phyloP scores from a whole-genome alignment of 2,797 vertebrate species.

The Gymnocypris eckloni region DNA sequence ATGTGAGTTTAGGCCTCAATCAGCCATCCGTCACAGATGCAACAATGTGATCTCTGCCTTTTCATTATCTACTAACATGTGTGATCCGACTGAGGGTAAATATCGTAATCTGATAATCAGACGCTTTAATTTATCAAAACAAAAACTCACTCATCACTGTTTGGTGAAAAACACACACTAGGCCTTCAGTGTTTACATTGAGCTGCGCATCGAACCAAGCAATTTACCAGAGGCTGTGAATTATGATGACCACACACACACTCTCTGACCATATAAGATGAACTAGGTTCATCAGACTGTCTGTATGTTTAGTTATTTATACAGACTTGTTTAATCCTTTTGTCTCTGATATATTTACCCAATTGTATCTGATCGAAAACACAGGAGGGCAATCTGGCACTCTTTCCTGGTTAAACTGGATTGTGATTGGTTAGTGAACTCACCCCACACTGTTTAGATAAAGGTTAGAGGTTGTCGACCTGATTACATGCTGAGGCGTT shows the following conservation, averaged over 20 bases:
- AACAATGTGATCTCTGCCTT: not conserved
- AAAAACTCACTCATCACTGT: constrained; percentile 1
- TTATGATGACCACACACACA: constrained; percentile 33
- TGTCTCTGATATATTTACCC: constrained; percentile 37
- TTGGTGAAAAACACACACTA: constrained; percentile 18
- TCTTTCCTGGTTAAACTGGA: not conserved
- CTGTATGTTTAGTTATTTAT: constrained; percentile 46
- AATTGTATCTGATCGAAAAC: constrained; percentile 13
- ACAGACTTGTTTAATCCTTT: constrained; percentile 25
- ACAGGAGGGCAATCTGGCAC: constrained; percentile 13
- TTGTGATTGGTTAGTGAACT: not conserved
- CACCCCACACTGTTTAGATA: constrained; percentile 16
- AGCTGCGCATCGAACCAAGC: not conserved
- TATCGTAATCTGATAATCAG: constrained; percentile 12
- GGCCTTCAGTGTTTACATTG: not conserved
- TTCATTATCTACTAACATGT: not conserved
- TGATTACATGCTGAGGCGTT: not conserved
- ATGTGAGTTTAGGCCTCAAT: constrained; percentile 1
- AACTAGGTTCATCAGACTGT: constrained; percentile 13
- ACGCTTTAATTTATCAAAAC: constrained; percentile 6
- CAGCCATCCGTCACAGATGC: not conserved
- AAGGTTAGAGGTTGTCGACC: constrained; percentile 26
- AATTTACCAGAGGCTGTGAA: constrained; percentile 4
- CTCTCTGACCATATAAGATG: constrained; percentile 27
- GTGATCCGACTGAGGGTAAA: not conserved